Evolutionary conservation across 2,113 vertebrate genomes (phyloP).

Genomic region (Chrysemys picta): DNA sequence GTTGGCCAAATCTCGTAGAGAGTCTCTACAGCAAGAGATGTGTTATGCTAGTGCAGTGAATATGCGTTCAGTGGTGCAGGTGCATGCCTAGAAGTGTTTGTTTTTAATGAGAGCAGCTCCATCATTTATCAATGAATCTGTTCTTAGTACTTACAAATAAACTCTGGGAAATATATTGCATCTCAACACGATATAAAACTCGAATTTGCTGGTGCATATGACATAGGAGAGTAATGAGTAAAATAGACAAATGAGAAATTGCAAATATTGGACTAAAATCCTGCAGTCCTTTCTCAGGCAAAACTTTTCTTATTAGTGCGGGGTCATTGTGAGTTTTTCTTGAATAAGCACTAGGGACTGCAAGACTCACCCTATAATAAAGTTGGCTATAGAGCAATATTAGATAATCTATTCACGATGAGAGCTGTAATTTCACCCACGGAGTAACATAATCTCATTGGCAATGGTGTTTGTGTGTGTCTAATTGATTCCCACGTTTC

Average conservation of each 20-base stretch:
- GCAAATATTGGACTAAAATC: not conserved
- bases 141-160: not conserved
- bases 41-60: not conserved
- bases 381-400: not conserved
- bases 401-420: not conserved
- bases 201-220: not conserved
- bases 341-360: not conserved
- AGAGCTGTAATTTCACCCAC: not conserved
- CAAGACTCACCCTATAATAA: constrained; percentile 7
- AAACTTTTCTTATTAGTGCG: not conserved
- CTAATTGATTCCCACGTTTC: not conserved
- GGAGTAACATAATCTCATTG: not conserved
- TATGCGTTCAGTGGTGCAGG: not conserved
- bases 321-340: not conserved
- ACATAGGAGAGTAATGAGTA: not conserved
- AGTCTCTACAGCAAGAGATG: not conserved
- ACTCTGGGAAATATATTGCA: fast-evolving
- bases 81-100: not conserved
- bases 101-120: not conserved
- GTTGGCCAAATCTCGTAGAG: not conserved
- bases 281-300: constrained; percentile 3
- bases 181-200: not conserved
- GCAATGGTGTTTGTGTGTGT: not conserved
- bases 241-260: not conserved
- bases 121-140: not conserved